Conservation (phyloP, 1,140 invertebrate species). For the Pseudomyrmex concolor region DNA sequence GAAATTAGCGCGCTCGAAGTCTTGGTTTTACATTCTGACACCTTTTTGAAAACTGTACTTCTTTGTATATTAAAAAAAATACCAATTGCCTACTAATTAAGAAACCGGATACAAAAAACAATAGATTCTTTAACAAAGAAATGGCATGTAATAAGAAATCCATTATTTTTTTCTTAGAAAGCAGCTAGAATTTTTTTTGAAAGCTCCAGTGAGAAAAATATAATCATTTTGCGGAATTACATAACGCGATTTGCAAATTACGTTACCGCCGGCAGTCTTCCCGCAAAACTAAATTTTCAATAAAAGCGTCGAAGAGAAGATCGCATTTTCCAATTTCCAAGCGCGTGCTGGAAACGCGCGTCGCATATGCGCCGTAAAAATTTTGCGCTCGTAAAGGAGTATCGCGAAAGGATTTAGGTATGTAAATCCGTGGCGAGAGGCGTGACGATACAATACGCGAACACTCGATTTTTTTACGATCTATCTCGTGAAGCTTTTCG, state of each 20-base stretch:
- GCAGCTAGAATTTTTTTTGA: not conserved
- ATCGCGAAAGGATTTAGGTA: not conserved
- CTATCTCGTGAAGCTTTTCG: conserved; percentile 61
- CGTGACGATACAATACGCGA: conserved; percentile 8
- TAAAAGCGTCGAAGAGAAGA: not conserved
- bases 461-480: conserved; percentile 66
- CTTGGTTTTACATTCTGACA: not conserved
- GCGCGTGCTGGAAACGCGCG: conserved; percentile 4
- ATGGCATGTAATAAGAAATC: too few species aligned
- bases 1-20: conserved; percentile 2
- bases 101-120: too few species aligned
- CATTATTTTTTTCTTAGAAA: too few species aligned
- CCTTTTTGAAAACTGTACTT: not conserved
- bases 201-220: too few species aligned
- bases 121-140: too few species aligned
- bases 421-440: conserved; percentile 27
- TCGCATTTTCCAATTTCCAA: not conserved
- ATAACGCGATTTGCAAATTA: not conserved
- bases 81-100: too few species aligned
- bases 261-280: not conserved
- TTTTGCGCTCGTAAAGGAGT: conserved; percentile 35
- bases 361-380: conserved; percentile 16
- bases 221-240: not conserved
- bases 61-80: too few species aligned
- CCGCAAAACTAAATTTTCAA: conserved; percentile 32